These are phyloP conservation scores for Cotesia congregata DNA, from an alignment of 2,888 invertebrate genomes.

Conservation along the genomic window DNA sequence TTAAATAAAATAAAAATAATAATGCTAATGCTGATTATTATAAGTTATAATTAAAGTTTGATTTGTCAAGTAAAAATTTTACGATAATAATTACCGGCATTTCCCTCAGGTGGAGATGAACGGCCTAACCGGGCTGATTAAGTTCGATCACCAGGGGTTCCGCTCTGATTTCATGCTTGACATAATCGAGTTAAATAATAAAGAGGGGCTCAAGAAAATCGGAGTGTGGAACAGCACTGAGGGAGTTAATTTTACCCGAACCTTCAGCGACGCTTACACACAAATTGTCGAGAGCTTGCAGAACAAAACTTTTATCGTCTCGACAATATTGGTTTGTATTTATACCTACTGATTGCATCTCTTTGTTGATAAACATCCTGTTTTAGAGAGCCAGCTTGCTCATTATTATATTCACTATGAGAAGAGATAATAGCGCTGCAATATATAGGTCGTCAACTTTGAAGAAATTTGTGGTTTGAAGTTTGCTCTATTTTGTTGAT, in stretches of 20 bases:
- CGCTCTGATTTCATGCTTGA: conserved; percentile 92
- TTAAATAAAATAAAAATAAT: background rate
- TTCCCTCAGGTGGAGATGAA: conserved; percentile 85
- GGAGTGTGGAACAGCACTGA: conserved; percentile 91
- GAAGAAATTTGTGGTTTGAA: too few species aligned
- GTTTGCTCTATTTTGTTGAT: too few species aligned
- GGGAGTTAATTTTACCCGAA: conserved; percentile 89
- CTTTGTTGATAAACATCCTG: background rate
- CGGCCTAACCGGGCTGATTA: conserved; percentile 93
- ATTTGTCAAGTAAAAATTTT: too few species aligned
- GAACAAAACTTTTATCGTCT: conserved; percentile 92
- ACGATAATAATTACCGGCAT: background rate
- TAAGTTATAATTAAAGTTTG: too few species aligned
- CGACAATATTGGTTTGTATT: conserved; percentile 87
- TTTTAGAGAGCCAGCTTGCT: background rate
- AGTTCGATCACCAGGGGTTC: conserved; percentile 95
- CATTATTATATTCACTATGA: conserved; percentile 10
- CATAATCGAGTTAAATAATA: conserved; percentile 86
- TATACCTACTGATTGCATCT: background rate
- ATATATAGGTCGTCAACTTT: too few species aligned
- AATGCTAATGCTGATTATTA: too few species aligned
- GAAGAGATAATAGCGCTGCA: too few species aligned
- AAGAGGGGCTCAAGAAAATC: conserved; percentile 86
- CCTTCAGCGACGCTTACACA: conserved; percentile 87
- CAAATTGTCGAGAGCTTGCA: conserved; percentile 91